A percentile compares a stretch with the other conserved stretches of the same genome.
These are phyloP conservation scores for Apeltes quadracus DNA, from an alignment of 2,113 vertebrate species.

Conservation along the genomic window DNA sequence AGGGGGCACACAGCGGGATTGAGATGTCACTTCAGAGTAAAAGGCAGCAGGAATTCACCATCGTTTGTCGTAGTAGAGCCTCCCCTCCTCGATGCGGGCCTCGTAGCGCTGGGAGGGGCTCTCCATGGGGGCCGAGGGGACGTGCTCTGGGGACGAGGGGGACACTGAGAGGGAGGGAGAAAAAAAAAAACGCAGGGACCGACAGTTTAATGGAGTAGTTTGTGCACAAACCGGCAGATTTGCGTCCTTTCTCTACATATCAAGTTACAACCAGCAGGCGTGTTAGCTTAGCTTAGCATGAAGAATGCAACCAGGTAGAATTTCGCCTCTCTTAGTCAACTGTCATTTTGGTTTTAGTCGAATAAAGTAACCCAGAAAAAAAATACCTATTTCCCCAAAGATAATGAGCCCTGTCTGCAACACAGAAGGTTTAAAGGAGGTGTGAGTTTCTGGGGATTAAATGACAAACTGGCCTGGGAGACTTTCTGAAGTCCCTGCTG, in stretches of 20 bases:
- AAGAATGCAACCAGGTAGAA: background rate
- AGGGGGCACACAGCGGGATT: background rate
- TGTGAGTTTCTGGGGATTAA: background rate
- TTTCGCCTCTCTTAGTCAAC: background rate
- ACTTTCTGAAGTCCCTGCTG: background rate
- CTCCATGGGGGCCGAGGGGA: constrained; percentile 90
- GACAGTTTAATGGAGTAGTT: background rate
- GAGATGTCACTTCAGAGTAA: background rate
- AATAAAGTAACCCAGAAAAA: too few relatives aligned
- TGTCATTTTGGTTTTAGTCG: background rate
- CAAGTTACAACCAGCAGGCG: background rate
- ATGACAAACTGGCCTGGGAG: background rate
- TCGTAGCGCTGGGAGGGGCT: constrained; percentile 92
- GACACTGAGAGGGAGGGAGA: constrained; percentile 81
- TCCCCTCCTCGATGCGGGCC: constrained; percentile 96
- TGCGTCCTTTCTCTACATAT: background rate
- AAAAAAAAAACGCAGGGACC: background rate
- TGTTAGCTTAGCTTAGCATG: background rate
- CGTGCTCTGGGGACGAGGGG: constrained; percentile 92
- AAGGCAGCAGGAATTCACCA: constrained; percentile 79
- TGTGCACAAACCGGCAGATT: background rate
- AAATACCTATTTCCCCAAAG: too few relatives aligned
- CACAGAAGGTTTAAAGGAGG: background rate
- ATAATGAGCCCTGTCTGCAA: background rate
- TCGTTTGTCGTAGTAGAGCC: constrained; percentile 98